A percentile compares a stretch with the other conserved stretches of the same genome.
Evolutionary conservation across 2,113 vertebrate species (phyloP).

Genomic region (Psilopogon haemacephalus): DNA sequence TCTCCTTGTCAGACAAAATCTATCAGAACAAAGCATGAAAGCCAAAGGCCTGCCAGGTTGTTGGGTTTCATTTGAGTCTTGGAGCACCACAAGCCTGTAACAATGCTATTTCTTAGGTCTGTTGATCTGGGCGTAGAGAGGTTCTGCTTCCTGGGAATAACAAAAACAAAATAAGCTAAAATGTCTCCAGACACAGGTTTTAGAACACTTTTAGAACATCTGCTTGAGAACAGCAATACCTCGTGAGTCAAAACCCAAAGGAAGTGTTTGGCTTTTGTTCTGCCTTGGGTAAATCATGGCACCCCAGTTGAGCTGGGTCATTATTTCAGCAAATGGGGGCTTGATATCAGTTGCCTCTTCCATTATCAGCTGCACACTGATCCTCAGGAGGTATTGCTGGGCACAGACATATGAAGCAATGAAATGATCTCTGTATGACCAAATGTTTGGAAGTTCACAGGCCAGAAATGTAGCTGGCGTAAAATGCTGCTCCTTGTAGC

Average conservation of each 20-base stretch:
- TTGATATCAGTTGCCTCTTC: not conserved
- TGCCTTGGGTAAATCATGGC: not conserved
- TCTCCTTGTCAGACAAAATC: slow-evolving; percentile 71
- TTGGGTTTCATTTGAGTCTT: slow-evolving; percentile 70
- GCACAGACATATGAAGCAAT: not conserved
- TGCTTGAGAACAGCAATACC: slow-evolving; percentile 22
- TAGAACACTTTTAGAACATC: slow-evolving; percentile 19
- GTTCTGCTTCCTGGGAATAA: slow-evolving; percentile 86
- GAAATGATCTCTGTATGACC: not conserved
- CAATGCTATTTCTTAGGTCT: slow-evolving; percentile 92
- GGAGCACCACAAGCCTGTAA: slow-evolving; percentile 71
- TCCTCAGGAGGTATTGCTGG: slow-evolving; percentile 30
- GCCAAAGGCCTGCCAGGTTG: slow-evolving; percentile 68
- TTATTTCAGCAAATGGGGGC: not conserved
- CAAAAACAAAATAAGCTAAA: slow-evolving; percentile 62
- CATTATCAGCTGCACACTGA: not conserved
- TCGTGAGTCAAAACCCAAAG: not conserved
- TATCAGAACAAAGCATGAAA: slow-evolving; percentile 62
- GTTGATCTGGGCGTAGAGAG: slow-evolving; percentile 95
- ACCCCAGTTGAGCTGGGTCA: not conserved
- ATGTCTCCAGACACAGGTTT: slow-evolving; percentile 14
- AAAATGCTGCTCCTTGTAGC: rapidly evolving
- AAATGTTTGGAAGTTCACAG: not conserved
- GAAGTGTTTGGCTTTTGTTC: not conserved
- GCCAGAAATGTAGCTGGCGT: not conserved